Evolutionary conservation across 2,113 vertebrate species (phyloP).

Genomic region (Bufo gargarizans): DNA sequence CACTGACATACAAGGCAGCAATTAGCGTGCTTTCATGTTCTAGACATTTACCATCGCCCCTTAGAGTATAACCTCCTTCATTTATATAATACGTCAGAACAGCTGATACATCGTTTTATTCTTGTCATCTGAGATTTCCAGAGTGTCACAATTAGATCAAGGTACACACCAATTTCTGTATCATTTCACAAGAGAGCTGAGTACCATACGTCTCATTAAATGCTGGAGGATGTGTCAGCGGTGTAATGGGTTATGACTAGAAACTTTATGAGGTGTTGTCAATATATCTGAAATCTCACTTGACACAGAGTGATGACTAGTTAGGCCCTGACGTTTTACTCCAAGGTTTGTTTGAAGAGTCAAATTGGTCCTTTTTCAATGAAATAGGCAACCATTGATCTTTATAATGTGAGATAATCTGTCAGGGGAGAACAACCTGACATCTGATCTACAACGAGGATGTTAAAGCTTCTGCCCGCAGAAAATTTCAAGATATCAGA

Average conservation of each 20-base stretch:
- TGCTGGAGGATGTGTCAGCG: constrained; percentile 1
- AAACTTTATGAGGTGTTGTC: constrained; percentile 37
- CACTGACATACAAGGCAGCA: neutral
- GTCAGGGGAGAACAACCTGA: neutral
- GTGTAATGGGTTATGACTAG: constrained; percentile 22
- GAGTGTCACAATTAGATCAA: neutral
- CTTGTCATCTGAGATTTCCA: neutral
- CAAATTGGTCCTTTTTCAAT: neutral
- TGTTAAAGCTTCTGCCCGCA: neutral
- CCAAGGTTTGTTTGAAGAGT: constrained; percentile 7
- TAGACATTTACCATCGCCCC: neutral
- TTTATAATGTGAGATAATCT: neutral
- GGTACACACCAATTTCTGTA: constrained; percentile 15
- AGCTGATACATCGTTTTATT: neutral
- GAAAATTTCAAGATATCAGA: neutral
- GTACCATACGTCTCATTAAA: constrained; percentile 9
- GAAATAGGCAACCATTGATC: constrained; percentile 1
- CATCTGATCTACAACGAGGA: neutral
- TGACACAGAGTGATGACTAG: neutral
- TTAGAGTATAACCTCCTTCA: neutral
- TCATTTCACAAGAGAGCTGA: neutral
- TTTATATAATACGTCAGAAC: neutral
- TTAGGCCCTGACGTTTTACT: neutral
- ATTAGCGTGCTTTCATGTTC: neutral
- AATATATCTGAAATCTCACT: constrained; percentile 35